A percentile compares a stretch with the other conserved stretches of the same genome.
Conservation (phyloP, 2,797 vertebrate genomes). For the Rhinogobio ventralis region DNA sequence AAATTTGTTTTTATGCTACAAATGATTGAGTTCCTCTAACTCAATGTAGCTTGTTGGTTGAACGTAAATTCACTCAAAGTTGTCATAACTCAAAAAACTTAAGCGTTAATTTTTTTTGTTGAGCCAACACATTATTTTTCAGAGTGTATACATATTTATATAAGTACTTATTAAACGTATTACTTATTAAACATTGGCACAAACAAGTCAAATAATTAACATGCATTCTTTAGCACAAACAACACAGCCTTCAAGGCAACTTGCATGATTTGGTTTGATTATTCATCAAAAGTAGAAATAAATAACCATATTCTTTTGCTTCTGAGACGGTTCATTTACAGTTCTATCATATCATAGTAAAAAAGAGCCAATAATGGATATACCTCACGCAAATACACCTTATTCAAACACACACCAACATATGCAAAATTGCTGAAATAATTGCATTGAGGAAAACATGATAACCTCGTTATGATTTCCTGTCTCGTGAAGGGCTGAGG, state of each 20-base stretch:
- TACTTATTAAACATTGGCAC: background rate
- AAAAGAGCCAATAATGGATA: background rate
- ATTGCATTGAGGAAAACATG: background rate
- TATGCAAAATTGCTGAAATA: background rate
- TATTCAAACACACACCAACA: background rate
- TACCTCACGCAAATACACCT: background rate
- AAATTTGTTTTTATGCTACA: too few relatives aligned
- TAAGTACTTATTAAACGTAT: too few relatives aligned
- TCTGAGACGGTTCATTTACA: background rate
- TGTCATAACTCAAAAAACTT: too few relatives aligned
- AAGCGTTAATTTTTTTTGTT: too few relatives aligned
- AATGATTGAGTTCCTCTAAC: too few relatives aligned
- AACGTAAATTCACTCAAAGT: too few relatives aligned
- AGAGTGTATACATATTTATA: too few relatives aligned
- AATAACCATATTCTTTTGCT: background rate
- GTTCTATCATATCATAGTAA: background rate
- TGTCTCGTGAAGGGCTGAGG: background rate
- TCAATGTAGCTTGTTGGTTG: too few relatives aligned
- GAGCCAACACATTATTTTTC: too few relatives aligned
- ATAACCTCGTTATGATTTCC: background rate
- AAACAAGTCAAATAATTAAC: background rate
- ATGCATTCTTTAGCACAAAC: background rate
- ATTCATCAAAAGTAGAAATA: background rate
- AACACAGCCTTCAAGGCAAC: background rate
- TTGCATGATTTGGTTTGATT: background rate